Conservation (phyloP, 2,797 vertebrate genomes). For the Strix occidentalis region DNA sequence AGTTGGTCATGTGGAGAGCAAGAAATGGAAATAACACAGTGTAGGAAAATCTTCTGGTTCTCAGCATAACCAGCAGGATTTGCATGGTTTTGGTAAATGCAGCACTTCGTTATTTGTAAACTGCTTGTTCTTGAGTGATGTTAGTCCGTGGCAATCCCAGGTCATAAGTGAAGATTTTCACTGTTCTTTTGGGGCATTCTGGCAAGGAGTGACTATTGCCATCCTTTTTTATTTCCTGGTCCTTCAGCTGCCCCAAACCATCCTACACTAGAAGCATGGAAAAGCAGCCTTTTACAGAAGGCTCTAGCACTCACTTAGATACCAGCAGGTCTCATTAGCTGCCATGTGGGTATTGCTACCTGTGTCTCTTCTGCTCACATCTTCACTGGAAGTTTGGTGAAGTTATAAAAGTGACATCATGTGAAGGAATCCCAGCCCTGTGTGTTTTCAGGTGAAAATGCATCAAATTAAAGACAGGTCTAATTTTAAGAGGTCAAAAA, state of each 20-base stretch:
- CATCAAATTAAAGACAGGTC: neutral
- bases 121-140: neutral
- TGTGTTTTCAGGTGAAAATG: neutral
- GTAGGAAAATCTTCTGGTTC: neutral
- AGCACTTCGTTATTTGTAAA: neutral
- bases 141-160: neutral
- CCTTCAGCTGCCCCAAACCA: neutral
- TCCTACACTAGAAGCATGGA: neutral
- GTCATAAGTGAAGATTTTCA: neutral
- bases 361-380: neutral
- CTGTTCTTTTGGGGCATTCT: neutral
- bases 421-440: neutral
- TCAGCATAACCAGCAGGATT: neutral
- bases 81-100: neutral
- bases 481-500: neutral
- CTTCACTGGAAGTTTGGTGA: neutral
- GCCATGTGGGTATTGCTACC: neutral
- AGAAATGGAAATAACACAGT: accelerated
- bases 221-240: neutral
- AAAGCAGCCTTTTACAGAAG: neutral
- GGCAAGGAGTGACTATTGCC: too few species aligned
- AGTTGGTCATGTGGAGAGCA: neutral
- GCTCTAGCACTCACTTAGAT: neutral
- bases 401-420: neutral
- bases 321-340: neutral